Percentiles rank a stretch among this genome's conserved stretches.
phyloP scores from a whole-genome alignment of 2,113 vertebrate genomes.

The Rhinolophus ferrumequinum region DNA sequence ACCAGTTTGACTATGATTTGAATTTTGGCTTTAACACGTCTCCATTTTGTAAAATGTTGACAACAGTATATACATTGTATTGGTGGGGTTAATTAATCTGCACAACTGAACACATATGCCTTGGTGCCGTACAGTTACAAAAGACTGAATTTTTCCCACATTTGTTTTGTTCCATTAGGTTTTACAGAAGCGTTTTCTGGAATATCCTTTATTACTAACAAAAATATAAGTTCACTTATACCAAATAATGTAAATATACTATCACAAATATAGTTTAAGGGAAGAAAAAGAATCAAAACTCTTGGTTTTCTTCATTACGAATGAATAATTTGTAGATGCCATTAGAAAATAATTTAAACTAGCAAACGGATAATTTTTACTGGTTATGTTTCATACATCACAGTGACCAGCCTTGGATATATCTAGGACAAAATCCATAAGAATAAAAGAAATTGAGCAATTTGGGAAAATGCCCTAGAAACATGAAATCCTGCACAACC shows the following conservation, averaged over 20 bases:
- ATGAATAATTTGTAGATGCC: not conserved
- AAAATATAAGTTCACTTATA: constrained; percentile 9
- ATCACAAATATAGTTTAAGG: not conserved
- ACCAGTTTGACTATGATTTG: not conserved
- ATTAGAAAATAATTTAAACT: not conserved
- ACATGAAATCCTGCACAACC: not conserved
- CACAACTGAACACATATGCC: not conserved
- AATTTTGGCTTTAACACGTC: not conserved
- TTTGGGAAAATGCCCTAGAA: not conserved
- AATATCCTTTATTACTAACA: not conserved
- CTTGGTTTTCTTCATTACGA: not conserved
- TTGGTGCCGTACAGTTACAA: not conserved
- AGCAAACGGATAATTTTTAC: not conserved
- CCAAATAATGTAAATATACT: not conserved
- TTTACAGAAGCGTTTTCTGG: not conserved
- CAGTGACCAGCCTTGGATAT: not conserved
- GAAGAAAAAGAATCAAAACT: not conserved
- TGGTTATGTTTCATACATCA: not conserved
- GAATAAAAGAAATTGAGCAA: not conserved
- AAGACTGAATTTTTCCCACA: not conserved
- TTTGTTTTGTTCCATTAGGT: not conserved
- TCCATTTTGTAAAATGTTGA: not conserved
- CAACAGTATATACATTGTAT: not conserved
- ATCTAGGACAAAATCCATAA: not conserved
- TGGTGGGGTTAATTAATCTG: not conserved